These are phyloP conservation scores for Cephus nigrinus DNA, from an alignment of 2,888 invertebrate genomes.

Conservation along the genomic window DNA sequence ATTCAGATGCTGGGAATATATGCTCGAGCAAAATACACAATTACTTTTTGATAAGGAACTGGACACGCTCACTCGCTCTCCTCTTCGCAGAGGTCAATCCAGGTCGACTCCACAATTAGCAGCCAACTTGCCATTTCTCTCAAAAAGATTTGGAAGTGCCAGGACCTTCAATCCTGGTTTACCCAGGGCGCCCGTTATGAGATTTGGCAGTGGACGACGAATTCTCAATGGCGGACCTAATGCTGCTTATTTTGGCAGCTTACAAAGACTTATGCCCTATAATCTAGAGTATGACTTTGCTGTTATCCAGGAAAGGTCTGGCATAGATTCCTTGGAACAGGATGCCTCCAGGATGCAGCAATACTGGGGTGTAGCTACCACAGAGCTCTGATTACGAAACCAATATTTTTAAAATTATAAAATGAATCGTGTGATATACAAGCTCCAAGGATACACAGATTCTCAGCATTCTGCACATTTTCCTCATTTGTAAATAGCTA, in stretches of 20 bases:
- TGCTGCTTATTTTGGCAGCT: constrained; percentile 87
- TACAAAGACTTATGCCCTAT: constrained; percentile 86
- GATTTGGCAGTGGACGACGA: constrained; percentile 73
- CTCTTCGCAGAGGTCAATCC: constrained; percentile 60
- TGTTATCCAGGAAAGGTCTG: constrained; percentile 79
- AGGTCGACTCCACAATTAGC: constrained; percentile 39
- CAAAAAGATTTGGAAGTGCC: constrained; percentile 83
- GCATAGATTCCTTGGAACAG: constrained; percentile 81
- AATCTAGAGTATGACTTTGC: constrained; percentile 87
- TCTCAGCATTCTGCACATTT: neutral
- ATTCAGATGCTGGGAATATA: constrained; percentile 93
- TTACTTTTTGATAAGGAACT: constrained; percentile 88
- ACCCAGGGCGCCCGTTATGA: constrained; percentile 68
- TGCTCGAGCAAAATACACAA: constrained; percentile 91
- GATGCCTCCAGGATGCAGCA: constrained; percentile 86
- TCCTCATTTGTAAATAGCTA: neutral
- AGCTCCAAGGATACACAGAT: neutral
- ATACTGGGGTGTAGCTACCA: constrained; percentile 92
- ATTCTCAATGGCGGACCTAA: constrained; percentile 79
- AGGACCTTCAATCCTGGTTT: constrained; percentile 77
- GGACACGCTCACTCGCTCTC: constrained; percentile 76
- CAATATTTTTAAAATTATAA: constrained; percentile 1
- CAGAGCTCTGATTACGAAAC: constrained; percentile 75
- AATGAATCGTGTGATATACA: neutral
- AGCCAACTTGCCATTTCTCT: constrained; percentile 70